These are phyloP conservation scores for Amphimedon queenslandica DNA, from an alignment of 37 sponge, comb jelly and placozoan species.

Conservation along the genomic window DNA sequence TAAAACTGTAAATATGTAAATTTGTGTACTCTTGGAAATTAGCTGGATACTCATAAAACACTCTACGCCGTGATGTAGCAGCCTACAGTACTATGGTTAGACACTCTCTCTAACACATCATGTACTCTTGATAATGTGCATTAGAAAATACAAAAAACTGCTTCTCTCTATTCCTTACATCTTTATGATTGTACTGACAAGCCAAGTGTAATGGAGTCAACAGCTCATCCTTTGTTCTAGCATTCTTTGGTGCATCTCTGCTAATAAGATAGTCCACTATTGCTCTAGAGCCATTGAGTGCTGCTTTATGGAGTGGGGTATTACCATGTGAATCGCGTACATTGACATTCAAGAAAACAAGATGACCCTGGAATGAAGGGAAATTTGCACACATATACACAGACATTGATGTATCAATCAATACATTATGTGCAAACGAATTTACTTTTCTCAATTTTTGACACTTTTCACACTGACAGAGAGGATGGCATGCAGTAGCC, in stretches of 20 bases:
- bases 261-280: constrained; percentile 55
- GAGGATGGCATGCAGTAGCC: constrained; percentile 60
- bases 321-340: constrained; percentile 48
- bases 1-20: not conserved
- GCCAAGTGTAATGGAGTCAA: constrained; percentile 87
- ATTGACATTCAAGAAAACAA: constrained; percentile 32
- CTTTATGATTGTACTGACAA: constrained; percentile 88
- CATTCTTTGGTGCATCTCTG: constrained; percentile 56
- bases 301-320: constrained; percentile 76
- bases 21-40: no score
- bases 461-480: constrained; percentile 81
- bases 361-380: not conserved
- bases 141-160: no score
- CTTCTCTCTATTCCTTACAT: constrained; percentile 72
- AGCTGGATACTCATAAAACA: no score
- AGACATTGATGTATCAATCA: no score
- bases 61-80: no score
- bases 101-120: no score
- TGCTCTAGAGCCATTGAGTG: constrained; percentile 47
- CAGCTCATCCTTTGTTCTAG: constrained; percentile 37
- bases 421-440: no score
- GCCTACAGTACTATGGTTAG: no score
- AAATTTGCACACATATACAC: no score
- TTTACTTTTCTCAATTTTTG: constrained; percentile 41
- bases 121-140: no score